Conservation (phyloP, 2,113 vertebrate genomes). For the Gyps fulvus region DNA sequence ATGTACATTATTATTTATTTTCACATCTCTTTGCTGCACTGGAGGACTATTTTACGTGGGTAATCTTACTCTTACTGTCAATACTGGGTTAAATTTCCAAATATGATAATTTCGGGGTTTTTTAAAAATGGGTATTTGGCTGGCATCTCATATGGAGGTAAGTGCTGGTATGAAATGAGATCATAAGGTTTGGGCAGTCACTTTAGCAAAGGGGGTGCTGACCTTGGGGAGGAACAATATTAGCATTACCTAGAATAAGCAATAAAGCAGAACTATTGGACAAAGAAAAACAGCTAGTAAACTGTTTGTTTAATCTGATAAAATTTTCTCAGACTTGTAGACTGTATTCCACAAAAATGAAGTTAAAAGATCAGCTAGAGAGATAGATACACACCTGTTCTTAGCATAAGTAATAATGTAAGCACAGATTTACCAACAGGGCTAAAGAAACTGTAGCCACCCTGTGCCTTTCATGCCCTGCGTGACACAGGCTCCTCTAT, state of each 20-base stretch:
- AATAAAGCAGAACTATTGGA: background rate
- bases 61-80: background rate
- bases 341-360: background rate
- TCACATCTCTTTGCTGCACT: background rate
- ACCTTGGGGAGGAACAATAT: background rate
- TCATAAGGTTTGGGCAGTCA: background rate
- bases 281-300: background rate
- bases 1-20: slow-evolving; percentile 4
- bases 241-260: background rate
- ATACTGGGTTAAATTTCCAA: background rate
- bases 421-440: background rate
- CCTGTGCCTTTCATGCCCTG: background rate
- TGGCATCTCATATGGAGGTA: background rate
- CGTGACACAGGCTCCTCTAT: fast-evolving
- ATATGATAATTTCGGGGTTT: background rate
- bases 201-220: background rate
- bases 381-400: background rate
- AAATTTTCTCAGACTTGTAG: background rate
- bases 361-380: background rate
- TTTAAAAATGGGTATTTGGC: background rate
- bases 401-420: background rate
- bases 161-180: background rate
- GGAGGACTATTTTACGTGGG: background rate
- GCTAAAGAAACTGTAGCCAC: background rate
- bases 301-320: background rate